Conservation (phyloP, 1,140 invertebrate genomes). For the Pseudobourletiella spinata region DNA sequence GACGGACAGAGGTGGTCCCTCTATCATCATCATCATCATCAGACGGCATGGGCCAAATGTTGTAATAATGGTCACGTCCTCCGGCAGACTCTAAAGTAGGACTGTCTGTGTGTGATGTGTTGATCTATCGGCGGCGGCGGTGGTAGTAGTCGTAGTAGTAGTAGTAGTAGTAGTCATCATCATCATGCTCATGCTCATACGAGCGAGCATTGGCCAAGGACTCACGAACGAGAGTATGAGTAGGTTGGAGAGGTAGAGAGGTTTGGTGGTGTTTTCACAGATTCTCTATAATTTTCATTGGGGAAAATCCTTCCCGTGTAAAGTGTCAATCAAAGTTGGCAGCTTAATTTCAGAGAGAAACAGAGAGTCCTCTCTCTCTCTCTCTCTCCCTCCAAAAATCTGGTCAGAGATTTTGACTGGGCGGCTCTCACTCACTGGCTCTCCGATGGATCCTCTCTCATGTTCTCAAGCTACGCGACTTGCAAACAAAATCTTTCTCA, state of each 20-base stretch:
- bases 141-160: no score
- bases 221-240: not conserved
- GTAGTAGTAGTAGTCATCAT: no score
- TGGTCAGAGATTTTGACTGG: not conserved
- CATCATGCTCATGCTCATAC: no score
- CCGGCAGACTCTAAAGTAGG: no score
- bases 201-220: no score
- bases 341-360: slow-evolving; percentile 34
- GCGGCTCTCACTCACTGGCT: not conserved
- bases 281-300: slow-evolving; percentile 22
- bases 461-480: not conserved
- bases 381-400: not conserved
- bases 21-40: no score
- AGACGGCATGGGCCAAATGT: no score
- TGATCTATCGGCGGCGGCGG: slow-evolving; percentile 1
- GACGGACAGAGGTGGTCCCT: no score
- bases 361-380: not conserved
- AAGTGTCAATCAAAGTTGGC: slow-evolving; percentile 36
- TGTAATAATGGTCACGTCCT: no score
- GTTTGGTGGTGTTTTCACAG: slow-evolving; percentile 1
- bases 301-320: slow-evolving; percentile 24
- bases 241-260: not conserved
- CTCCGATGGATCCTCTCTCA: not conserved
- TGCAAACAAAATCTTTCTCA: slow-evolving; percentile 1
- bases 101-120: not conserved